Evolutionary conservation across 2,888 invertebrate genomes (phyloP), one percentile per base, ranked within the genome.

Genomic region (Chrysotoxum bicinctum): DNA sequence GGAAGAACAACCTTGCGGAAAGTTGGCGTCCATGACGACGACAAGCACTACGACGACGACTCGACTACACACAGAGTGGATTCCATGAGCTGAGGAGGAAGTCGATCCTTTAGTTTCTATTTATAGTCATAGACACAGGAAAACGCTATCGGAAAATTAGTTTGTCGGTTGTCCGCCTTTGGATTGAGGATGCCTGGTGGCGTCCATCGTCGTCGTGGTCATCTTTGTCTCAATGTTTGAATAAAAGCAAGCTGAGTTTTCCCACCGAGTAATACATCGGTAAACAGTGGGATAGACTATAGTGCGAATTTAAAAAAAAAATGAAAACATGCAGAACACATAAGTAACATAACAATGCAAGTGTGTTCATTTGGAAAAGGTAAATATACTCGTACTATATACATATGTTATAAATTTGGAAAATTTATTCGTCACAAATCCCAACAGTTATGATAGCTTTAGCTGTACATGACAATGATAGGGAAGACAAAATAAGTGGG

Each of bases 101-200:
- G 84, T 58, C 72, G 70, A 74, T 84, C 80, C 66, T 73, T 60
- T n/a, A 10, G 43, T 35, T 58, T 35, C 82, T 84, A 84, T 84
- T 84, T 84, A 66, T 84, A 84, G 84, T 7, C 75, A 60, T 72
- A 66, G 75, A 84, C 80, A 80, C 54, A 70, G 40, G 52, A 75
- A 80, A 84, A 84, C 75, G 79, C 66, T 80, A 75, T 66, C 68
- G 75, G 60, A 72, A 69, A 80, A 84, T 80, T 75, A 75, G 84
- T 72, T 72, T 75, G 80, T 48, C 66, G 66, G 58, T 75, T 75
- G 75, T 79, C 73, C 48, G 60, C 21, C 58, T 77, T 68, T 54
- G 58, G 12, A 58, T 66, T 56, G 66, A 35, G 45, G 66, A 79
- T 50, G 23, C 21, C 23, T 43, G 50, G 64, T 45, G 64, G 64